Evolutionary conservation across 2,888 invertebrate species (phyloP).

Genomic region (Serripes groenlandicus): DNA sequence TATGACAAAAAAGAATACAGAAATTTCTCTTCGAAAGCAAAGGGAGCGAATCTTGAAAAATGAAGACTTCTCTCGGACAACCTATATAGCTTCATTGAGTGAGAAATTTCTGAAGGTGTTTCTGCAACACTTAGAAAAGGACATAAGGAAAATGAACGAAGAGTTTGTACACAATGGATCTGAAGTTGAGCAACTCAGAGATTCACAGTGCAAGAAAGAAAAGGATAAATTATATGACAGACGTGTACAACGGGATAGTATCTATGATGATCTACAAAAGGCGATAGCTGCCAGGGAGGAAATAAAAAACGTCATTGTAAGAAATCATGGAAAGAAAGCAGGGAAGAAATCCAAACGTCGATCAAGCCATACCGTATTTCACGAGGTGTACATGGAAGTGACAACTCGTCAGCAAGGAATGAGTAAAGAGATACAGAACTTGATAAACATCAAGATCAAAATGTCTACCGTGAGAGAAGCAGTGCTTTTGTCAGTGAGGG

Average conservation of each 20-base stretch:
- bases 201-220: slow-evolving; percentile 43
- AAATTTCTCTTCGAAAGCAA: slow-evolving; percentile 70
- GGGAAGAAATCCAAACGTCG: slow-evolving; percentile 51
- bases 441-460: slow-evolving; percentile 77
- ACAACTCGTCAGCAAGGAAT: slow-evolving; percentile 63
- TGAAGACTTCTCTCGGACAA: slow-evolving; percentile 70
- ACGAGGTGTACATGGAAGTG: slow-evolving; percentile 78
- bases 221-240: slow-evolving; percentile 42
- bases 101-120: slow-evolving; percentile 70
- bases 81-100: slow-evolving; percentile 67
- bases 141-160: slow-evolving; percentile 68
- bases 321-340: slow-evolving; percentile 60
- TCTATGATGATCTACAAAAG: slow-evolving; percentile 63
- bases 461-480: slow-evolving; percentile 81
- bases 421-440: slow-evolving; percentile 71
- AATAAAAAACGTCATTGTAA: slow-evolving; percentile 74
- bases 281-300: slow-evolving; percentile 75
- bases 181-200: slow-evolving; percentile 71
- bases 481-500: slow-evolving; percentile 65
- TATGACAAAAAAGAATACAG: slow-evolving; percentile 67
- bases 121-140: slow-evolving; percentile 74
- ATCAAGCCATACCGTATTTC: slow-evolving; percentile 65
- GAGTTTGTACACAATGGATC: slow-evolving; percentile 68
- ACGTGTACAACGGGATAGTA: slow-evolving; percentile 68
- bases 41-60: slow-evolving; percentile 67